Evolutionary conservation across 2,113 vertebrate species (phyloP).

Genomic region (Nannospalax galili): DNA sequence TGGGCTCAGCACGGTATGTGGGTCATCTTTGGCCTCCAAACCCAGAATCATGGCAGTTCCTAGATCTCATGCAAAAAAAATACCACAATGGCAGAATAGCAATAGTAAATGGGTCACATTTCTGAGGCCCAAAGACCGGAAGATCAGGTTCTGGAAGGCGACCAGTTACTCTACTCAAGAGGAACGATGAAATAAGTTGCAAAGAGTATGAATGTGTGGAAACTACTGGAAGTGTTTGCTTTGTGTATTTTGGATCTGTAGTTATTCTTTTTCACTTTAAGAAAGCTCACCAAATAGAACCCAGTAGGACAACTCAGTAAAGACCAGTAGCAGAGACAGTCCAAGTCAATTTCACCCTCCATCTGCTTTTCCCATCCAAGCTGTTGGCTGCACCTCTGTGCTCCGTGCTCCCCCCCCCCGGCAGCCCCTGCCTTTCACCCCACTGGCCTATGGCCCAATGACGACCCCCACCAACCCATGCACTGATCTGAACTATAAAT

Average conservation of each 20-base stretch:
- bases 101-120: conserved; percentile 31
- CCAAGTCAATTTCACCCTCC: neutral
- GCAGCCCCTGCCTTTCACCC: neutral
- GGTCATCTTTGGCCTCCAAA: neutral
- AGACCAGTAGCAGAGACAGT: neutral
- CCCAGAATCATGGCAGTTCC: neutral
- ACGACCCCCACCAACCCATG: neutral
- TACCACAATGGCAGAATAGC: neutral
- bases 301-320: neutral
- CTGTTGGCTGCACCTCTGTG: neutral
- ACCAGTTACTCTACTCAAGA: conserved; percentile 25
- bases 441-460: neutral
- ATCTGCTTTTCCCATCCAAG: neutral
- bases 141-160: conserved; percentile 18
- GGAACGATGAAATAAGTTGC: neutral
- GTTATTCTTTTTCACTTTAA: neutral
- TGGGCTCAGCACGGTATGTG: neutral
- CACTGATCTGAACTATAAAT: conserved; percentile 16
- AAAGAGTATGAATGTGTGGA: neutral
- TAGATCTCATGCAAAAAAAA: neutral
- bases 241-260: neutral
- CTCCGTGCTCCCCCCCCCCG: too few relatives aligned
- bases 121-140: neutral
- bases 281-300: neutral
- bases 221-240: neutral